Conservation (phyloP, 2,888 invertebrate species). For the Tineola bisselliella region DNA sequence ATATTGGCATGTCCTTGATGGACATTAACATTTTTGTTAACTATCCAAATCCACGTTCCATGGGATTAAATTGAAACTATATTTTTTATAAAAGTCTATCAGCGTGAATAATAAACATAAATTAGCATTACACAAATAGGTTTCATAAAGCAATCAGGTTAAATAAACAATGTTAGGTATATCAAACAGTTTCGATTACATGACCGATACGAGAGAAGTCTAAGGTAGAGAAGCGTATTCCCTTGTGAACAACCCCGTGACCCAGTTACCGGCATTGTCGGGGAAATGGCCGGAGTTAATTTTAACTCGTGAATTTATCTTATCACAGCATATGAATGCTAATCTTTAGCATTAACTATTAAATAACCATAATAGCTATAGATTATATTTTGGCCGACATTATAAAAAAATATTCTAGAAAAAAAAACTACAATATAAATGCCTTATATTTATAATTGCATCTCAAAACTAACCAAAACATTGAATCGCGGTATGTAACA, state of each 20-base stretch:
- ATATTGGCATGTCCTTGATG: conserved; percentile 8
- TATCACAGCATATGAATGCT: conserved; percentile 23
- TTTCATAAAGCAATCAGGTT: neutral
- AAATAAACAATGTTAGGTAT: conserved; percentile 1
- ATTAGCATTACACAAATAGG: neutral
- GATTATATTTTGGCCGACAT: no score
- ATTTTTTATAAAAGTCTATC: neutral
- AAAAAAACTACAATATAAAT: neutral
- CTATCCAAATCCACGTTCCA: conserved; percentile 6
- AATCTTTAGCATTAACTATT: neutral
- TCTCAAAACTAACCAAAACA: neutral
- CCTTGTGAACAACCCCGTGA: conserved; percentile 36
- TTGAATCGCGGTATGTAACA: no score
- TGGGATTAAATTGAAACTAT: neutral
- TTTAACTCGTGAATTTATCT: conserved; percentile 39
- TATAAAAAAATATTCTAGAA: no score
- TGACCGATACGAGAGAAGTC: neutral
- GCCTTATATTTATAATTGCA: neutral
- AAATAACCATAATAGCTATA: neutral
- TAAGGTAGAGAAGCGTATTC: neutral
- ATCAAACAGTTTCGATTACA: neutral
- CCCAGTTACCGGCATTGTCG: conserved; percentile 47
- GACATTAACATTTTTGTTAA: conserved; percentile 12
- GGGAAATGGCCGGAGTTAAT: conserved; percentile 51
- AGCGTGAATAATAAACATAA: neutral